Percentiles rank a stretch among this genome's conserved stretches.
These are phyloP conservation scores for Argya squamiceps DNA, from an alignment of 2,797 vertebrate genomes.

Conservation along the genomic window DNA sequence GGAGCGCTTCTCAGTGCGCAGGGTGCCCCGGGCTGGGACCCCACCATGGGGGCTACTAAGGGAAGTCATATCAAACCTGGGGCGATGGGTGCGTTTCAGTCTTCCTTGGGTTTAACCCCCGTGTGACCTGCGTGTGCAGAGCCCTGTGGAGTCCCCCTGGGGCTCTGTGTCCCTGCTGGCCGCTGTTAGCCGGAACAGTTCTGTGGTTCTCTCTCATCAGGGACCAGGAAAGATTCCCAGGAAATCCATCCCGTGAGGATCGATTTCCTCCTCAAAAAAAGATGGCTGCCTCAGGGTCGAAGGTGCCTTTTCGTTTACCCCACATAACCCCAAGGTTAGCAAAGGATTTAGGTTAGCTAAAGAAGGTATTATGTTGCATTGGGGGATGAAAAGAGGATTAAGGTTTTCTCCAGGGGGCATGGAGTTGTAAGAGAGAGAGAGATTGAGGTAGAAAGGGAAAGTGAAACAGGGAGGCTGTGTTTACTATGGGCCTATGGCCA, in stretches of 20 bases:
- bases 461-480: not conserved
- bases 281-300: not conserved
- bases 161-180: not conserved
- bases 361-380: not conserved
- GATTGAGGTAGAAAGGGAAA: not conserved
- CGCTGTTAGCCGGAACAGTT: not conserved
- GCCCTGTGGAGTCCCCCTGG: accelerated
- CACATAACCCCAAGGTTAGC: not conserved
- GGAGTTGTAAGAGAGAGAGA: not conserved
- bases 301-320: not conserved
- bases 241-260: not conserved
- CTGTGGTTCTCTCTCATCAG: not conserved
- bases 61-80: not conserved
- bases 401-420: not conserved
- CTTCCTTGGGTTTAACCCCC: not conserved
- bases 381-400: constrained; percentile 21
- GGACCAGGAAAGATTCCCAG: not conserved
- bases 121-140: not conserved
- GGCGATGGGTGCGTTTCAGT: accelerated
- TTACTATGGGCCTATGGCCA: not conserved
- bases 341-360: not conserved
- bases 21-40: not conserved
- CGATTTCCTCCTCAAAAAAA: not conserved
- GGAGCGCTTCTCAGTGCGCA: not conserved
- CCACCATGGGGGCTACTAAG: accelerated